Base-by-base conservation (phyloP, 1,140 invertebrate species). In the Drosophila rhopaloa region DNA sequence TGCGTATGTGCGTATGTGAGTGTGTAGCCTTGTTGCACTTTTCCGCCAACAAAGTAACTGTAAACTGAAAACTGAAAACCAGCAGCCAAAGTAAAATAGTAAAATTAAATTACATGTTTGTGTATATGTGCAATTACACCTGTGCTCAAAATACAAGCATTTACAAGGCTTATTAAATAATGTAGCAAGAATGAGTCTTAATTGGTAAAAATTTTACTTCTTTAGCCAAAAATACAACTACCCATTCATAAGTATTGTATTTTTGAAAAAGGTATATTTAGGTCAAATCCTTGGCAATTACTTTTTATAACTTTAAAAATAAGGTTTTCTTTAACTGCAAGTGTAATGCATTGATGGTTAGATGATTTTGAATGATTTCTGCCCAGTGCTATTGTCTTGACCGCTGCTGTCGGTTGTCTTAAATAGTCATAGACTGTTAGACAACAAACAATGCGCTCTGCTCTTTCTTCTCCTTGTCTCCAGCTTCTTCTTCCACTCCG, bases 371-470 rank as follows among this genome's bases (percentile, higher is more conserved):
- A 16, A 44, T 0, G 24, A 10, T 10, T 16, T 44, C 4, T 8
- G 8, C 8, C 16, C 43, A 10, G 16, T 14, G 1, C 13, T 57
- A 35, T 4, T 62, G 11, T 19, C 6, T 13, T 35, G 13, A 16
- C 41, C 19, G 4, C 19, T 7, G n/a, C 19, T 35, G 46, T 60
- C 43, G 67, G 51, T 79, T 79, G 66, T 71, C 84, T 88, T 88
- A 88, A 88, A 80, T 83, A 88, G 79, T 80, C 83, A 88, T 88
- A 88, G 84, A 86, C 79, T 79, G 79, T 86, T 86, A 82, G 82
- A 88, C 84, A 89, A 83, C 84, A 88, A 88, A 83, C 83, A 83
- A 82, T 76, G 79, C 66, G 43, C 61, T 61, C 16, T 44, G 43
- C 43, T 54, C 41, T 9, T 4, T 44, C 68, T 35, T 37, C 48